A percentile compares a stretch with the other conserved stretches of the same genome.
These are phyloP conservation scores for Sebastes minor DNA, from an alignment of 2,797 vertebrate genomes.

Conservation along the genomic window DNA sequence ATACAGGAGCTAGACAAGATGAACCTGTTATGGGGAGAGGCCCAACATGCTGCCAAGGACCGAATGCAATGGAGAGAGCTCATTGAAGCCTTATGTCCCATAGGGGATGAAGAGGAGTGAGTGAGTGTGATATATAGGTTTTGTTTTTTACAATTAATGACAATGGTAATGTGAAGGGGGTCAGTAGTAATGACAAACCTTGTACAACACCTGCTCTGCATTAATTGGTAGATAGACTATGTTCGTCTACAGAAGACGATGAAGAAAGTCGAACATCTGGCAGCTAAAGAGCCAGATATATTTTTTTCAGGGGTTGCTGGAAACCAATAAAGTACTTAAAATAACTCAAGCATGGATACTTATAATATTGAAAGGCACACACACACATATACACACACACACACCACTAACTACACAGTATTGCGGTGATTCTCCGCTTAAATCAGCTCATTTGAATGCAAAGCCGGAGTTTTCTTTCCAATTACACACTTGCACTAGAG, in stretches of 20 bases:
- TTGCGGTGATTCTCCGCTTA: conserved; percentile 32
- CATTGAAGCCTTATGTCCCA: too few relatives aligned
- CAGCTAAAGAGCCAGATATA: neutral
- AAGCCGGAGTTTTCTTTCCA: conserved; percentile 67
- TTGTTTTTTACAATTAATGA: neutral
- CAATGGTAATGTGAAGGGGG: neutral
- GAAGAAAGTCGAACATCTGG: neutral
- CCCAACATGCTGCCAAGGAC: too few relatives aligned
- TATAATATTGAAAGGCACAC: neutral
- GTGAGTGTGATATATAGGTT: too few relatives aligned
- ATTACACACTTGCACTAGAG: conserved; percentile 72
- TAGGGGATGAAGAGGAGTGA: neutral
- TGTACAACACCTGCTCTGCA: neutral
- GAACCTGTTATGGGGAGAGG: too few relatives aligned
- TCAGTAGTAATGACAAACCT: neutral
- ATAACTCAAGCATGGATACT: conserved; percentile 6
- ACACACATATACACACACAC: neutral
- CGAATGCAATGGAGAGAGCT: too few relatives aligned
- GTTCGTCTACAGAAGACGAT: neutral
- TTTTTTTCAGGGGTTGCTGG: neutral
- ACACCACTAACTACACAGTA: neutral
- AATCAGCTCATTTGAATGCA: conserved; percentile 73
- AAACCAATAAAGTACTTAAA: neutral
- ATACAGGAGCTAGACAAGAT: too few relatives aligned
- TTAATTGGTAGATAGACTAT: neutral